These are phyloP conservation scores for Apteryx mantelli DNA, from an alignment of 2,113 vertebrate species.

Conservation along the genomic window DNA sequence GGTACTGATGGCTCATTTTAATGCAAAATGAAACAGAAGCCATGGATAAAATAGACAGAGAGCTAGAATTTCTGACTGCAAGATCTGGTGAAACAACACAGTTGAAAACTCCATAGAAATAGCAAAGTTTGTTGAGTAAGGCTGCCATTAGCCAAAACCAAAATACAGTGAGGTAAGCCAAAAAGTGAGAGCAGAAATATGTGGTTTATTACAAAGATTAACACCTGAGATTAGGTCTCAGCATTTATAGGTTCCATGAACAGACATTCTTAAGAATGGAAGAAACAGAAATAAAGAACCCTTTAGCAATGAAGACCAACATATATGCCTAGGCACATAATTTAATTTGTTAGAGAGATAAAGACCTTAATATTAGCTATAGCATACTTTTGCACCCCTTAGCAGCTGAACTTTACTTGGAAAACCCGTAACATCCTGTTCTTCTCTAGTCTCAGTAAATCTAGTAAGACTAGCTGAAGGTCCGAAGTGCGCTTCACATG, in stretches of 20 bases:
- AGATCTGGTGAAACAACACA: neutral
- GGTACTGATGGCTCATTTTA: neutral
- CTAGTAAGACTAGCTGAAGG: neutral
- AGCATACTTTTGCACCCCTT: neutral
- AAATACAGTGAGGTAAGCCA: neutral
- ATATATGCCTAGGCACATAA: neutral
- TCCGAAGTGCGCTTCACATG: accelerated
- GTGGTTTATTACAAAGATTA: neutral
- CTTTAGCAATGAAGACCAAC: neutral
- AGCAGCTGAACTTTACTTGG: neutral
- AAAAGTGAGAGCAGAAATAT: neutral
- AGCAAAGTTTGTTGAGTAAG: neutral
- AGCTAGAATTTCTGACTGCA: neutral
- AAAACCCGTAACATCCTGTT: neutral
- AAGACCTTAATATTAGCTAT: neutral
- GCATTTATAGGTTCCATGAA: neutral
- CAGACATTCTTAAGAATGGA: neutral
- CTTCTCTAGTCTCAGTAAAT: neutral
- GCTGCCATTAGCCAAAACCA: neutral
- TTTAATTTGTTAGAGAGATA: neutral
- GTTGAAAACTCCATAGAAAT: neutral
- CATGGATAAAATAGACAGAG: neutral
- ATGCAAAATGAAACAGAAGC: neutral
- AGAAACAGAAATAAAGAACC: neutral
- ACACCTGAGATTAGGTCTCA: neutral